A percentile compares a stretch with the other conserved stretches of the same genome.
phyloP scores from a whole-genome alignment of 2,113 vertebrate genomes.

The Tylochromis polylepis region DNA sequence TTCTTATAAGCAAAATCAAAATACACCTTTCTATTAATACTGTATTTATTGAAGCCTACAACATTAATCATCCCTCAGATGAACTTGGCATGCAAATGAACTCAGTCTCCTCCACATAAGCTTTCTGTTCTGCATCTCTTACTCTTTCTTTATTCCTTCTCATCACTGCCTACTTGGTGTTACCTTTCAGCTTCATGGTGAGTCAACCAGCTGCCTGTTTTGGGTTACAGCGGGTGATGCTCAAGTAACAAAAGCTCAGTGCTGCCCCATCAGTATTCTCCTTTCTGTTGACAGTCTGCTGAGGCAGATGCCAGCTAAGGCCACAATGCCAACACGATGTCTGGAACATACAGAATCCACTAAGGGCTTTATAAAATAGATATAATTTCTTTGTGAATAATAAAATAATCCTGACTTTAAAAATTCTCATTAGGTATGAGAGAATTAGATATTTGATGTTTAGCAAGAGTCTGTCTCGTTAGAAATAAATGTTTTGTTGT shows the following conservation, averaged over 20 bases:
- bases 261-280: slow-evolving; percentile 33
- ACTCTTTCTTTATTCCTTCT: background rate
- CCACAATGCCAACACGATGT: background rate
- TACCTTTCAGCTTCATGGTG: slow-evolving; percentile 42
- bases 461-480: background rate
- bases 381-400: slow-evolving; percentile 8
- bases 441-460: background rate
- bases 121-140: background rate
- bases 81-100: slow-evolving; percentile 38
- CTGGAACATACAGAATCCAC: background rate
- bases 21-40: background rate
- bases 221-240: slow-evolving; percentile 50
- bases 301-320: slow-evolving; percentile 47
- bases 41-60: background rate
- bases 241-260: slow-evolving; percentile 64
- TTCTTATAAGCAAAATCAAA: background rate
- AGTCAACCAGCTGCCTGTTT: slow-evolving; percentile 64
- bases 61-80: background rate
- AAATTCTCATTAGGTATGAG: background rate
- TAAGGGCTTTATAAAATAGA: slow-evolving; percentile 27
- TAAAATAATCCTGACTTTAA: background rate
- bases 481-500: background rate
- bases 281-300: slow-evolving; percentile 12
- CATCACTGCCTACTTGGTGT: background rate
- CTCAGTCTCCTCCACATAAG: background rate